These are phyloP conservation scores for Neoitamus cyanurus DNA, from an alignment of 2,888 invertebrate genomes.

Conservation along the genomic window DNA sequence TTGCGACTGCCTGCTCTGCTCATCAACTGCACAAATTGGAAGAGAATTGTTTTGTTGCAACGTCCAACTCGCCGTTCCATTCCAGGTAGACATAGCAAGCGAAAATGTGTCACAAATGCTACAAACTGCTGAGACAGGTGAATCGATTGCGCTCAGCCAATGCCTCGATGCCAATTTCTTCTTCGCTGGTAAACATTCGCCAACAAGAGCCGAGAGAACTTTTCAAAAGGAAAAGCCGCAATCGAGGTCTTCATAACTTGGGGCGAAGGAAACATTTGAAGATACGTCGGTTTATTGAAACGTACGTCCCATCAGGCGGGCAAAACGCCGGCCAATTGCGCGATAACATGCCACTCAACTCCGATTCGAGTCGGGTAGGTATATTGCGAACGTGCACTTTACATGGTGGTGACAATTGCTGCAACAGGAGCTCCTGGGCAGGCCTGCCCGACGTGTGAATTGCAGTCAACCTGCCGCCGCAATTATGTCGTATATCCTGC, in stretches of 20 bases:
- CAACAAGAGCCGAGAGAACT: neutral
- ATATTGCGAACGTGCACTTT: neutral
- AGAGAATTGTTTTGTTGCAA: neutral
- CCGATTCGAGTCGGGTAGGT: neutral
- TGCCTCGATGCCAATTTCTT: neutral
- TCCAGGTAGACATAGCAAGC: neutral
- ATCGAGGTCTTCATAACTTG: neutral
- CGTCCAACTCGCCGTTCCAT: neutral
- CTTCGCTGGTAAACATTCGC: neutral
- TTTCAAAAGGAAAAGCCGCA: neutral
- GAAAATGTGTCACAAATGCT: neutral
- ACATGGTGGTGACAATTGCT: neutral
- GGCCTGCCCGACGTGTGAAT: neutral
- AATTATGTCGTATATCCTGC: neutral
- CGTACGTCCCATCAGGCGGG: neutral
- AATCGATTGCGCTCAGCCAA: neutral
- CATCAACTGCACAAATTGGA: neutral
- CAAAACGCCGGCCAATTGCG: neutral
- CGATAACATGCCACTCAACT: neutral
- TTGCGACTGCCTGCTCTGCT: neutral
- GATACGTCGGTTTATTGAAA: neutral
- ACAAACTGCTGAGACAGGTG: neutral
- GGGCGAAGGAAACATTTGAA: neutral
- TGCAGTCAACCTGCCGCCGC: neutral
- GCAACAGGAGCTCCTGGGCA: neutral